These are phyloP conservation scores for Clarias batrachus DNA, from an alignment of 2,113 vertebrate species.

Conservation along the genomic window DNA sequence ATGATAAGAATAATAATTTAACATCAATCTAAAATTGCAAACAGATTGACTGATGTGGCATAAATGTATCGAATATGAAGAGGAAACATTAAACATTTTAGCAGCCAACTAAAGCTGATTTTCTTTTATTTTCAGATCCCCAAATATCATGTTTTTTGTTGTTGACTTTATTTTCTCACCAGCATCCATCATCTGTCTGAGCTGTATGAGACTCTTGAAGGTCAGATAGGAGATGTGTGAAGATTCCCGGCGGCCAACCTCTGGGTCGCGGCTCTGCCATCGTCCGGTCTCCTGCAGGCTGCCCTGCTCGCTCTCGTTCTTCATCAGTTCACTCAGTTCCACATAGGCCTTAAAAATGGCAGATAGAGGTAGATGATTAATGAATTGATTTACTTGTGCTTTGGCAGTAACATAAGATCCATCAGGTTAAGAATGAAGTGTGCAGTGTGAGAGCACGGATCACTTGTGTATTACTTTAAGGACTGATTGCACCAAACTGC, in stretches of 20 bases:
- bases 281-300: slow-evolving; percentile 83
- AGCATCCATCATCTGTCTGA: slow-evolving; percentile 74
- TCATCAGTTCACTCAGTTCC: slow-evolving; percentile 77
- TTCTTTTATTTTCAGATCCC: background rate
- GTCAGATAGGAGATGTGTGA: slow-evolving; percentile 85
- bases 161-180: slow-evolving; percentile 65
- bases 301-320: slow-evolving; percentile 75
- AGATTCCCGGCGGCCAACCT: slow-evolving; percentile 74
- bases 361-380: background rate
- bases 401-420: background rate
- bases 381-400: background rate
- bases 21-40: too few species aligned
- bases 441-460: background rate
- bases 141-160: background rate
- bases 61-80: background rate
- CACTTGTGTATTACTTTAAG: background rate
- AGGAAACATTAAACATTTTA: background rate
- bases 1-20: too few species aligned
- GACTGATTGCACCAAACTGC: background rate
- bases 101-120: background rate
- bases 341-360: slow-evolving; percentile 68
- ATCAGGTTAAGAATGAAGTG: background rate
- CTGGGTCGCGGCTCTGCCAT: slow-evolving; percentile 81
- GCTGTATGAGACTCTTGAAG: slow-evolving; percentile 86
- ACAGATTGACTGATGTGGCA: background rate